Evolutionary conservation across 92 coral and sea anemone species (phyloP).

Genomic region (Epizoanthus fatuus): DNA sequence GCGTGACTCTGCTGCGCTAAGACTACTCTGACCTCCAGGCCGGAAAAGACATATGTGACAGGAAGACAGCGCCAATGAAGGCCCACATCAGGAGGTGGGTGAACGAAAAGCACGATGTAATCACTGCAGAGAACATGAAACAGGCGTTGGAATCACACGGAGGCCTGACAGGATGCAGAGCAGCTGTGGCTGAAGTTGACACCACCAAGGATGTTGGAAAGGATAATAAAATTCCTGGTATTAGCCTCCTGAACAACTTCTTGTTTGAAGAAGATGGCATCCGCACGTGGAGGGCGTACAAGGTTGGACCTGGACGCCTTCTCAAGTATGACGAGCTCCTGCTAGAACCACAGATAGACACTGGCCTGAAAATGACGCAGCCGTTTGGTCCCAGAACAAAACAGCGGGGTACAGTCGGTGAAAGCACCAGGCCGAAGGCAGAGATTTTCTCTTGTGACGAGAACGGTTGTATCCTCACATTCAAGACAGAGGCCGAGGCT

Average conservation of each 20-base stretch:
- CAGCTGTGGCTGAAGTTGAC: conserved; percentile 55
- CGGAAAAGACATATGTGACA: conserved; percentile 57
- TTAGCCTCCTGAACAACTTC: conserved; percentile 41
- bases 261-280: conserved; percentile 36
- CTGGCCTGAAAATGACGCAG: conserved; percentile 43
- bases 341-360: conserved; percentile 26
- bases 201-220: conserved; percentile 21
- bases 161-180: conserved; percentile 62
- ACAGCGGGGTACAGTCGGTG: conserved; percentile 44
- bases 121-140: conserved; percentile 56
- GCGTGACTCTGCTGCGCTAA: conserved; percentile 30
- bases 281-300: conserved; percentile 48
- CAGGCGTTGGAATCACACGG: conserved; percentile 52
- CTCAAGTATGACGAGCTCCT: conserved; percentile 25
- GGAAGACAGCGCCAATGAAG: conserved; percentile 62
- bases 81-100: conserved; percentile 58
- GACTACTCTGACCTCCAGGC: conserved; percentile 56
- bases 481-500: conserved; percentile 44
- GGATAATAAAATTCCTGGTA: conserved; percentile 44
- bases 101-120: conserved; percentile 59
- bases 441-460: conserved; percentile 53
- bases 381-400: conserved; percentile 51
- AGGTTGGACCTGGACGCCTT: conserved; percentile 28
- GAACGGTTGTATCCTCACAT: conserved; percentile 44
- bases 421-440: conserved; percentile 9